Base-by-base conservation (phyloP, 2,888 invertebrate genomes). In the Chrysomela aeneicollis region DNA sequence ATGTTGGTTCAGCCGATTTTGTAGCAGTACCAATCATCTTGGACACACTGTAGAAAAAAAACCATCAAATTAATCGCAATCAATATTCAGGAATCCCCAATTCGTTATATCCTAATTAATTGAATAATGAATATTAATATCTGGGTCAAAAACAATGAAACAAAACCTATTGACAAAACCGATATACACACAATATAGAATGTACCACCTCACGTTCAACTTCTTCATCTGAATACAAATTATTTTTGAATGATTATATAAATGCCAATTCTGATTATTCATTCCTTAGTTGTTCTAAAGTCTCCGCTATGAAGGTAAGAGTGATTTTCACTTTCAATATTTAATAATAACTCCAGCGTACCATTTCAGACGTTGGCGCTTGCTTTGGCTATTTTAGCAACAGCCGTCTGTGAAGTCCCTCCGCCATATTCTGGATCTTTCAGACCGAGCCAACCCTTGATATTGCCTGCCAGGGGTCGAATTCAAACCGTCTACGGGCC, bases 261-360 rank as follows among this genome's bases (percentile, higher is more conserved):
- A 74, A 74, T 73, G 71, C 70, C 73, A 63, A 68, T 68, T 60
- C 67, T 49, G 32, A 57, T 62, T 60, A 52, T 57, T 62, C 64
- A 63, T 47, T 35, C 52, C 50, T 65, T 59, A 71, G 69, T 71
- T 58, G 63, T 61, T 63, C 58, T 61, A 35, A 55, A 57, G 61
- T 61, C 66, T 64, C 63, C 67, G 61, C 59, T 57, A 74, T 74
- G 74, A 74, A 73, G 74, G 74, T 74, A 71, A 74, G 73, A 73
- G 71, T 71, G 61, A 60, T 67, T 73, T 72, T 73, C 42, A 57
- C 63, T 70, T 72, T 71, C 61, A 63, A 64, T 49, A 53, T 52
- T 15, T n/a, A 37, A 55, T 62, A 42, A 2, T 42, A 15, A 42
- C 15, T 35, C 4, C 32, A 35, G n/a, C 26, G 6, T 2, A 15